These are phyloP conservation scores for Macrobrachium rosenbergii DNA, from an alignment of 1,140 invertebrate genomes.

Conservation along the genomic window DNA sequence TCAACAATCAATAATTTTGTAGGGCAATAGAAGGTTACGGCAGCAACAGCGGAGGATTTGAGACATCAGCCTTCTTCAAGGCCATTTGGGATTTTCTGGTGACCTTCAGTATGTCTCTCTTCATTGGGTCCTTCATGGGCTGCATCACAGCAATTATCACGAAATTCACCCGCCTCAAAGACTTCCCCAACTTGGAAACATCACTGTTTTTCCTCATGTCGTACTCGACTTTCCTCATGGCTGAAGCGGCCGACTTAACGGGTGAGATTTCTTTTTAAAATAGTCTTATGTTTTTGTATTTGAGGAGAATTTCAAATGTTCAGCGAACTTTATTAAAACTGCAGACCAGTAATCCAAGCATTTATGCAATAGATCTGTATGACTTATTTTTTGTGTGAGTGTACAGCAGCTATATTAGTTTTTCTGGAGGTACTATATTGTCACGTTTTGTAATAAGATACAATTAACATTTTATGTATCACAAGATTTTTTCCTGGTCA, in stretches of 20 bases:
- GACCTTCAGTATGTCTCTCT: constrained; percentile 91
- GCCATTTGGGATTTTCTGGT: constrained; percentile 92
- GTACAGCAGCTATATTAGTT: too few relatives aligned
- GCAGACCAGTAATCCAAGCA: too few relatives aligned
- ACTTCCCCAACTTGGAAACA: constrained; percentile 96
- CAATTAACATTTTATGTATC: too few relatives aligned
- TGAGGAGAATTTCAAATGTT: background rate
- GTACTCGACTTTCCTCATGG: constrained; percentile 96
- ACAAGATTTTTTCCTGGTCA: too few relatives aligned
- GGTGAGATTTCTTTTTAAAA: constrained; percentile 23
- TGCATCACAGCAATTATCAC: constrained; percentile 94
- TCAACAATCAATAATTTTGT: constrained; percentile 66
- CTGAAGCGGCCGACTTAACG: constrained; percentile 94
- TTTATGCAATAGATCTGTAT: too few relatives aligned
- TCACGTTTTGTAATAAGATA: too few relatives aligned
- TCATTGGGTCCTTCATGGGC: constrained; percentile 92
- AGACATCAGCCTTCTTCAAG: constrained; percentile 87
- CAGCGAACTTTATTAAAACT: background rate
- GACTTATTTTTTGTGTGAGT: too few relatives aligned
- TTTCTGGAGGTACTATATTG: too few relatives aligned
- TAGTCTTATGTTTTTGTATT: constrained; percentile 29
- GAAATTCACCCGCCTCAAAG: constrained; percentile 94
- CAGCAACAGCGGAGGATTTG: constrained; percentile 82
- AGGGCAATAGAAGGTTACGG: constrained; percentile 92
- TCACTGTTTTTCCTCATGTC: constrained; percentile 98